Evolutionary conservation across 1,140 invertebrate species (phyloP).

Genomic region (Copidosoma floridanum): DNA sequence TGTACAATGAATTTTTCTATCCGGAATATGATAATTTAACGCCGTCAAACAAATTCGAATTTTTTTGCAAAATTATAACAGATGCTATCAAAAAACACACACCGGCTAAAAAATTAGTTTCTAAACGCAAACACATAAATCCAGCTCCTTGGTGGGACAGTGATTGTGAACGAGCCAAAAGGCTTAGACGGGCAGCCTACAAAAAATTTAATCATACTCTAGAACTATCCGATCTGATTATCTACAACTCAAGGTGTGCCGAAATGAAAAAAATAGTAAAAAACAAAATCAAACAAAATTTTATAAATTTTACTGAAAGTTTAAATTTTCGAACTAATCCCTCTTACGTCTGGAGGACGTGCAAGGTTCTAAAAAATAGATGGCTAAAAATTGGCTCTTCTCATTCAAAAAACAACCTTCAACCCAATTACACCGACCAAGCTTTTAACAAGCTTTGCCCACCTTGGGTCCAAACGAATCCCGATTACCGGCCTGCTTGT

Average conservation of each 20-base stretch:
- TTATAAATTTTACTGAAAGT: slow-evolving; percentile 4
- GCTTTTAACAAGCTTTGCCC: neutral
- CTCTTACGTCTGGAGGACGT: slow-evolving; percentile 13
- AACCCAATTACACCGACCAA: neutral
- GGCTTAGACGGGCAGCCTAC: neutral
- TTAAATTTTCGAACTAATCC: neutral
- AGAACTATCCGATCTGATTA: slow-evolving; percentile 1
- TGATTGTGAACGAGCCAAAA: slow-evolving; percentile 14
- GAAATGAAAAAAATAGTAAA: slow-evolving; percentile 17
- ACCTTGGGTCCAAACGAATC: neutral
- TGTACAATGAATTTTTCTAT: neutral
- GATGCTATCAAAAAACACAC: neutral
- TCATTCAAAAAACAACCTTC: neutral
- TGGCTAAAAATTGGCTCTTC: neutral
- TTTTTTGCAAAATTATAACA: neutral
- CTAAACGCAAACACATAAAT: neutral
- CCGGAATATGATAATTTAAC: neutral
- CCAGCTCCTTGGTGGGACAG: slow-evolving; percentile 23
- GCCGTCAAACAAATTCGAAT: neutral
- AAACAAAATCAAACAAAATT: slow-evolving; percentile 16
- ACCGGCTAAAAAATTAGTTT: neutral
- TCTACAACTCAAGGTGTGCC: slow-evolving; percentile 9
- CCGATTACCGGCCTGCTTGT: neutral
- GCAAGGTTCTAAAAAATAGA: slow-evolving; percentile 13
- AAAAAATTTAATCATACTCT: slow-evolving; percentile 21